phyloP scores from a whole-genome alignment of 2,888 invertebrate genomes.

The Apodemia mormo region DNA sequence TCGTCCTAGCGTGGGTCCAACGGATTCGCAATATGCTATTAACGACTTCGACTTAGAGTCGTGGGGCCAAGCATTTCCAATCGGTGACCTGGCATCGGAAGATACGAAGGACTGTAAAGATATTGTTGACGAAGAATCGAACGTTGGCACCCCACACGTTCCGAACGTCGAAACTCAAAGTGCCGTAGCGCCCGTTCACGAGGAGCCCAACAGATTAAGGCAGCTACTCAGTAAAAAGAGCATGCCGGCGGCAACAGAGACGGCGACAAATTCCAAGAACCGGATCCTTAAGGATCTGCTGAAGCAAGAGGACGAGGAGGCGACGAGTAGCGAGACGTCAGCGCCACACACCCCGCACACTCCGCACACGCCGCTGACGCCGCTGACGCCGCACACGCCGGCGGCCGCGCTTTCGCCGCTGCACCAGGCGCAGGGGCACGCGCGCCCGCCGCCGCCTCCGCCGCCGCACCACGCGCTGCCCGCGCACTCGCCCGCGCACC shows the following conservation, averaged over 20 bases:
- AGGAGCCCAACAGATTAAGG: constrained; percentile 82
- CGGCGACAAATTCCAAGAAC: constrained; percentile 56
- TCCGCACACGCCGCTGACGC: constrained; percentile 53
- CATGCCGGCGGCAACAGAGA: constrained; percentile 60
- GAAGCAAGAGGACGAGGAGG: constrained; percentile 74
- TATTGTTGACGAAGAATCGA: constrained; percentile 53
- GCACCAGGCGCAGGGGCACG: constrained; percentile 46
- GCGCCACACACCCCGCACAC: constrained; percentile 72
- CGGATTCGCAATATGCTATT: constrained; percentile 70
- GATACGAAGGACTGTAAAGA: constrained; percentile 76
- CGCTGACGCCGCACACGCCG: constrained; percentile 51
- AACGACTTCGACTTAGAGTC: constrained; percentile 87
- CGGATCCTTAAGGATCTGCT: constrained; percentile 68
- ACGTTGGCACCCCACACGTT: constrained; percentile 53
- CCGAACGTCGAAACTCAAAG: constrained; percentile 53
- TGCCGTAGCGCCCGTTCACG: constrained; percentile 56
- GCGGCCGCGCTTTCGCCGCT: constrained; percentile 39
- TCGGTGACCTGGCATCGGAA: constrained; percentile 83
- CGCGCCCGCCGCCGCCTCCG: constrained; percentile 42
- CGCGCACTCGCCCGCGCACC: constrained; percentile 43
- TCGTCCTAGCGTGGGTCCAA: constrained; percentile 69
- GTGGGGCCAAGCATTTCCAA: constrained; percentile 81
- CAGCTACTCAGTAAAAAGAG: constrained; percentile 81
- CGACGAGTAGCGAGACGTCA: constrained; percentile 65
- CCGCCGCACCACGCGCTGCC: constrained; percentile 31